These are phyloP conservation scores for Arge pagana DNA, from an alignment of 2,888 invertebrate genomes.

Conservation along the genomic window DNA sequence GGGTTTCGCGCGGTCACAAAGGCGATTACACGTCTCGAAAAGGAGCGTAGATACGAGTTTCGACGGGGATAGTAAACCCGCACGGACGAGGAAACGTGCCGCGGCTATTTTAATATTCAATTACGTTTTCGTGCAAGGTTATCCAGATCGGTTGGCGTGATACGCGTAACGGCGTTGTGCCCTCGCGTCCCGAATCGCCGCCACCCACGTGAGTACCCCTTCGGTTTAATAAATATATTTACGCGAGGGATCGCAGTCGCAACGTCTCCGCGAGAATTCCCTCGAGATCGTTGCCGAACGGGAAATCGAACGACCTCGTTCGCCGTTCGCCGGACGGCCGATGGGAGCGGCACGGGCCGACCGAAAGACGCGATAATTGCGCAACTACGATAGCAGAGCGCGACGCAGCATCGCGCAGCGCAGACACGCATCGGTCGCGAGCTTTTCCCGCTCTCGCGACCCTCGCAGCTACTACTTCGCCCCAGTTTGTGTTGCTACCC, in stretches of 20 bases:
- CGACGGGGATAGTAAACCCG: too few species aligned
- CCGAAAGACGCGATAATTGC: constrained; percentile 6
- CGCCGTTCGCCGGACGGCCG: constrained; percentile 9
- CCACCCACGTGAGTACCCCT: background rate
- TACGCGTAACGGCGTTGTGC: too few species aligned
- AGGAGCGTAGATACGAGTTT: too few species aligned
- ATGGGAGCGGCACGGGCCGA: constrained; percentile 14
- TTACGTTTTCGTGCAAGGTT: constrained; percentile 19
- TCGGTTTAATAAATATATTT: constrained; percentile 10
- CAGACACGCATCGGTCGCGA: too few species aligned
- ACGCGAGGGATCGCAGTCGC: too few species aligned
- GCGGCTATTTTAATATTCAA: constrained; percentile 21
- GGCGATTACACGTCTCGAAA: too few species aligned
- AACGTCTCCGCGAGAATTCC: too few species aligned
- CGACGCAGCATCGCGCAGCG: too few species aligned
- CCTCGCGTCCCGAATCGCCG: too few species aligned
- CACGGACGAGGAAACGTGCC: constrained; percentile 13
- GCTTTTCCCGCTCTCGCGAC: constrained; percentile 2
- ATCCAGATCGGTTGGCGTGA: constrained; percentile 8
- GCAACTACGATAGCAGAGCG: too few species aligned
- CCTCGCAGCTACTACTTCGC: constrained; percentile 9
- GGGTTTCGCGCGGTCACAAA: too few species aligned
- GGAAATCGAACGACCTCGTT: constrained; percentile 18
- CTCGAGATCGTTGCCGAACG: constrained; percentile 9
- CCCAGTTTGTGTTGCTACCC: constrained; percentile 24